phyloP scores from a whole-genome alignment of 2,797 vertebrate genomes.

The Varecia variegata region DNA sequence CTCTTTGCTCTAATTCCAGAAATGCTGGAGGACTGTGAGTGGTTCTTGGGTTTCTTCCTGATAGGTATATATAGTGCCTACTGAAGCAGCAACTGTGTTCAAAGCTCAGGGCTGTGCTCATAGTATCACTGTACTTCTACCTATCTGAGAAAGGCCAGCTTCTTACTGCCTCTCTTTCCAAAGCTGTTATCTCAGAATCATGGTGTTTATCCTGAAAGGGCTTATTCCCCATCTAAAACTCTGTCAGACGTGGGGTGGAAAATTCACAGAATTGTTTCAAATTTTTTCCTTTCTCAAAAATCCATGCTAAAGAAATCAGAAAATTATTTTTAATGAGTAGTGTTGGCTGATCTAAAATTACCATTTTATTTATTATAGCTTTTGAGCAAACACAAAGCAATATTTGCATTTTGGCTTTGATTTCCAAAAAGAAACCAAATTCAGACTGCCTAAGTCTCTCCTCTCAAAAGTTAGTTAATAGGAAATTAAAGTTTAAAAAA shows the following conservation, averaged over 20 bases:
- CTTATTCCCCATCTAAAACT: not conserved
- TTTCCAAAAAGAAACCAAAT: not conserved
- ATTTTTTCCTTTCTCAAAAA: not conserved
- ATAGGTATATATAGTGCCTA: not conserved
- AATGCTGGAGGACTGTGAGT: not conserved
- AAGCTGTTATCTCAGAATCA: not conserved
- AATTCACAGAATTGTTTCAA: not conserved
- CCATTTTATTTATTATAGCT: not conserved
- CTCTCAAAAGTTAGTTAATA: not conserved
- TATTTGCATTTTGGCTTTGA: not conserved
- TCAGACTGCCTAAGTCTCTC: not conserved
- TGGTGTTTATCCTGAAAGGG: not conserved
- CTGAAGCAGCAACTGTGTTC: not conserved
- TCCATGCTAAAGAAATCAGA: not conserved
- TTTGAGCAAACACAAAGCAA: not conserved
- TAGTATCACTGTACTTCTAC: not conserved
- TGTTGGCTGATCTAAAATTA: not conserved
- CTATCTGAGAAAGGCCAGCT: not conserved
- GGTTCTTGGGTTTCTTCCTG: not conserved
- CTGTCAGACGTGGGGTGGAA: not conserved
- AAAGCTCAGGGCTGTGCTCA: not conserved
- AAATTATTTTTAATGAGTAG: not conserved
- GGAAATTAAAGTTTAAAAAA: slow-evolving; percentile 6
- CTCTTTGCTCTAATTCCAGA: not conserved
- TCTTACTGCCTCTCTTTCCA: not conserved